phyloP scores from a whole-genome alignment of 1,140 invertebrate genomes.

The Monomorium pharaonis region DNA sequence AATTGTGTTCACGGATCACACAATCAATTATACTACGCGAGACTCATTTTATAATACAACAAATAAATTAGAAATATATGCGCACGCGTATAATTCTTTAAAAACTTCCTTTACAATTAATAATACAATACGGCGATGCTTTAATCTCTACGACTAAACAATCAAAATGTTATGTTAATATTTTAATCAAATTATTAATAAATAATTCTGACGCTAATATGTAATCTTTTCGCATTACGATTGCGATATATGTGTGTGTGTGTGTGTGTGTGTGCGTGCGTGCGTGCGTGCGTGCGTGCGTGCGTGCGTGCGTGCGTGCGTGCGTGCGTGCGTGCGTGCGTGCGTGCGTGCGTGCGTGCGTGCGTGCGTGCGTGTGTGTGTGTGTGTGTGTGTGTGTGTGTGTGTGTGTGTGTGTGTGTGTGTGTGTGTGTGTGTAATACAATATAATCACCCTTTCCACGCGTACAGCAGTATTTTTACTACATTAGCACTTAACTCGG shows the following conservation, averaged over 20 bases:
- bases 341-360: no score
- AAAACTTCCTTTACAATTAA: background rate
- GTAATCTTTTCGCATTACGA: background rate
- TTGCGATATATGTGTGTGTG: background rate
- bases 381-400: no score
- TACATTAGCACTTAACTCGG: constrained; percentile 25
- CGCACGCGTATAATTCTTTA: background rate
- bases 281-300: no score
- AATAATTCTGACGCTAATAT: constrained; percentile 5
- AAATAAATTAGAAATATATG: background rate
- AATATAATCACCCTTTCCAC: background rate
- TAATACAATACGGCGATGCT: background rate
- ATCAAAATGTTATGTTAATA: background rate
- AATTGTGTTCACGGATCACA: background rate
- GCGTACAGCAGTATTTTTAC: background rate
- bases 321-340: no score
- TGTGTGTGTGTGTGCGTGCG: no score
- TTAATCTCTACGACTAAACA: background rate
- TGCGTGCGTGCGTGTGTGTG: no score
- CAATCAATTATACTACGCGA: background rate
- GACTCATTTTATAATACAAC: background rate
- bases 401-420: no score
- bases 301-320: no score
- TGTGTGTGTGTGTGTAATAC: no score
- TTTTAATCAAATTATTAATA: background rate